Conservation (phyloP, 2,113 vertebrate genomes). For the Halcyon malimbica region DNA sequence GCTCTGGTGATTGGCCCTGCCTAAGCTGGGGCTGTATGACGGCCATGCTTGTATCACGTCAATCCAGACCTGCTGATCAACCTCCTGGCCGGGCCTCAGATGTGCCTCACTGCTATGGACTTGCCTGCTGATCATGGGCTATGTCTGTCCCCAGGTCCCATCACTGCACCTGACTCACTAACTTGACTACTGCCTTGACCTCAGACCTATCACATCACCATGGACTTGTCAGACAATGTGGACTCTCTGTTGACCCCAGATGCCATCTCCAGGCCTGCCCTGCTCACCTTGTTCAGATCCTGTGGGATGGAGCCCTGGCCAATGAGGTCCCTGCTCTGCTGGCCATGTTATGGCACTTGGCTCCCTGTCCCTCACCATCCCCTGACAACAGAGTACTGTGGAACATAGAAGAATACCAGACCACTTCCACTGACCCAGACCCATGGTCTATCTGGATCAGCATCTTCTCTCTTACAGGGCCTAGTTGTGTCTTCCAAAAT, state of each 20-base stretch:
- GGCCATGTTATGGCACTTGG: fast-evolving
- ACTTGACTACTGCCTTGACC: not conserved
- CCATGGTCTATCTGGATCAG: not conserved
- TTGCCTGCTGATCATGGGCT: not conserved
- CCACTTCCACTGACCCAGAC: not conserved
- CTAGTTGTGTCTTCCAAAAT: not conserved
- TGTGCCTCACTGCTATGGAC: not conserved
- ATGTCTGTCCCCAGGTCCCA: fast-evolving
- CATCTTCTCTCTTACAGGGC: not conserved
- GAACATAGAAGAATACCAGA: not conserved
- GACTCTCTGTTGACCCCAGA: not conserved
- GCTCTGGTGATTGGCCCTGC: not conserved
- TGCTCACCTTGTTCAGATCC: not conserved
- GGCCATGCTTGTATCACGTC: not conserved
- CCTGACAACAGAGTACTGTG: not conserved
- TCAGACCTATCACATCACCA: not conserved
- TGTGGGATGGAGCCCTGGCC: not conserved
- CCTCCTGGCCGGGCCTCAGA: not conserved
- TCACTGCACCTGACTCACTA: not conserved
- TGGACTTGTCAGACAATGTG: not conserved
- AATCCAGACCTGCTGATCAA: fast-evolving
- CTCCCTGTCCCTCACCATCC: not conserved
- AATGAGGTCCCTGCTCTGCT: not conserved
- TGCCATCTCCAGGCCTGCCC: not conserved
- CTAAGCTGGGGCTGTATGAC: not conserved